Evolutionary conservation across 2,113 vertebrate species (phyloP).

Genomic region (Corythaeola cristata): DNA sequence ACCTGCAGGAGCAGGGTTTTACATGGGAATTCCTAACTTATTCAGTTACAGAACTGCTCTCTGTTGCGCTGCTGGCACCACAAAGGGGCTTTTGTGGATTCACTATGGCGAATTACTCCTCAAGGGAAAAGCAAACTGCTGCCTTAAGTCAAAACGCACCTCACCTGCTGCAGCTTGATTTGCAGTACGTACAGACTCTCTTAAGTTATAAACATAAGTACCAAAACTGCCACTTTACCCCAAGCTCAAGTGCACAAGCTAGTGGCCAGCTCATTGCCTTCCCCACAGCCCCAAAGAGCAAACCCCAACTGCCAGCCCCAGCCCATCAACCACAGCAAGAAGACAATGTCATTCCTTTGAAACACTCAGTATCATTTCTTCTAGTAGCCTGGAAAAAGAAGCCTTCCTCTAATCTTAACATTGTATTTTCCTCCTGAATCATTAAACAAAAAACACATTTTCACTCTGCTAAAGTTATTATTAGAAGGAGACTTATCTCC

Average conservation of each 20-base stretch:
- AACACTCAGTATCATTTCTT: rapidly evolving
- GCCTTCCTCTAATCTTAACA: no score
- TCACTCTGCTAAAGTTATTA: neutral
- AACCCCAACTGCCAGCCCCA: rapidly evolving
- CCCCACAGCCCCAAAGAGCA: neutral
- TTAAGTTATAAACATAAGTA: neutral
- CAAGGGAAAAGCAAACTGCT: neutral
- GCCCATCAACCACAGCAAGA: neutral
- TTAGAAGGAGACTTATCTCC: neutral
- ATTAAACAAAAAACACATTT: neutral
- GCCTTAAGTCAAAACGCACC: neutral
- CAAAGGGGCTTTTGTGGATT: rapidly evolving
- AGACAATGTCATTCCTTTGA: rapidly evolving
- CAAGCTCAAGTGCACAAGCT: neutral
- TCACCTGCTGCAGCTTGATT: neutral
- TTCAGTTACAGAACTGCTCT: rapidly evolving
- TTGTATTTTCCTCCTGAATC: neutral
- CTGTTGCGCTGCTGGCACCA: neutral
- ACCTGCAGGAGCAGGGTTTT: no score
- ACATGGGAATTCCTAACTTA: rapidly evolving
- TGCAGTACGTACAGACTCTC: neutral
- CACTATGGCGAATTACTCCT: neutral
- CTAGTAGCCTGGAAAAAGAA: neutral
- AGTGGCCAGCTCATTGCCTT: neutral
- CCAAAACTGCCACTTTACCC: neutral